Evolutionary conservation across 2,797 vertebrate species (phyloP).

Genomic region (Pteronotus mesoamericanus): DNA sequence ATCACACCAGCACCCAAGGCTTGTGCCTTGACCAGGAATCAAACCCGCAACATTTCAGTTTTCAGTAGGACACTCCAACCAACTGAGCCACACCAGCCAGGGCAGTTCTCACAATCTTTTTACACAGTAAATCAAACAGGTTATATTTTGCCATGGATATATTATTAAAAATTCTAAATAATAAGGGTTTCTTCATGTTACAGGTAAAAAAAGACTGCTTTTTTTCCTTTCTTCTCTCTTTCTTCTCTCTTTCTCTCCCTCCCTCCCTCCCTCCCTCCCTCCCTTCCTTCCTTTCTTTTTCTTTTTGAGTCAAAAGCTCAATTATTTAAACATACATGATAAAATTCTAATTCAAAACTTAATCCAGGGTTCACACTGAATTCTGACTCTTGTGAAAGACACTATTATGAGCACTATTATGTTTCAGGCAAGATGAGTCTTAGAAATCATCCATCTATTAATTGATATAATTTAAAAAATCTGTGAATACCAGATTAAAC

Average conservation of each 20-base stretch:
- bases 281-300: background rate
- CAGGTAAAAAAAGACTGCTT: background rate
- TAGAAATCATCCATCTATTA: background rate
- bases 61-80: background rate
- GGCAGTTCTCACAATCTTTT: background rate
- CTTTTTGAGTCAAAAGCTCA: background rate
- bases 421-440: background rate
- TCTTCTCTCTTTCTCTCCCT: background rate
- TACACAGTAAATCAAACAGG: background rate
- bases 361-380: background rate
- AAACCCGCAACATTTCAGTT: background rate
- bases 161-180: slow-evolving; percentile 33
- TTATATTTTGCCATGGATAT: slow-evolving; percentile 6
- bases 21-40: background rate
- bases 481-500: background rate
- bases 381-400: background rate
- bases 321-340: background rate
- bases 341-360: background rate
- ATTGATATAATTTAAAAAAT: background rate
- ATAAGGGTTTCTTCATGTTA: background rate
- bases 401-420: background rate
- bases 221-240: background rate
- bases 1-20: background rate
- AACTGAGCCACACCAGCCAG: background rate
- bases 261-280: background rate